These are phyloP conservation scores for Carcina quercana DNA, from an alignment of 2,888 invertebrate genomes.

Conservation along the genomic window DNA sequence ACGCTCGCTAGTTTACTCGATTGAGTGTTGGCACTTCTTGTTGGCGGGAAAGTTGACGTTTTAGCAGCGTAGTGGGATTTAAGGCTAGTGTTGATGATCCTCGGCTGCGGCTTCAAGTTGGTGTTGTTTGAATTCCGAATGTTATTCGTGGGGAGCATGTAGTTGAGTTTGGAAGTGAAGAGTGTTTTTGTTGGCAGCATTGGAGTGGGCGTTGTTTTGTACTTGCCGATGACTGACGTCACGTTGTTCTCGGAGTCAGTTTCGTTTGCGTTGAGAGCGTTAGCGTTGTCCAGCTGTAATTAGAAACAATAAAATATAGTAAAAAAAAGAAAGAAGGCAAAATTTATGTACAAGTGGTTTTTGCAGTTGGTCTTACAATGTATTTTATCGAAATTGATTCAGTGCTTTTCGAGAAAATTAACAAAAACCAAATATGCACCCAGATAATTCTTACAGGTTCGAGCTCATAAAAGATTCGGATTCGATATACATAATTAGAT, in stretches of 20 bases:
- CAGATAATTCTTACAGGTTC: no score
- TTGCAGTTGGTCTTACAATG: no score
- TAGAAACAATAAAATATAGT: not conserved
- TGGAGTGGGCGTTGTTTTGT: conserved; percentile 59
- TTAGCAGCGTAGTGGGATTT: conserved; percentile 58
- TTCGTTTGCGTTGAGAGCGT: conserved; percentile 54
- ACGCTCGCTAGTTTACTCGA: conserved; percentile 37
- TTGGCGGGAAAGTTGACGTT: conserved; percentile 65
- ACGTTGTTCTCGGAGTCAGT: conserved; percentile 63
- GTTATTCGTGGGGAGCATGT: conserved; percentile 66
- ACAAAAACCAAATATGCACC: no score
- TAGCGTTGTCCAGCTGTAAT: conserved; percentile 57
- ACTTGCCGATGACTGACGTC: conserved; percentile 59
- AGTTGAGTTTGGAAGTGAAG: conserved; percentile 59
- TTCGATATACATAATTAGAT: no score
- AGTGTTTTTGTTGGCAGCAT: conserved; percentile 58
- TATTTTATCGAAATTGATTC: no score
- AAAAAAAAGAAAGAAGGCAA: no score
- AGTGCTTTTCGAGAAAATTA: no score
- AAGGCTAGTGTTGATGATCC: conserved; percentile 39
- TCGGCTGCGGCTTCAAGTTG: conserved; percentile 52
- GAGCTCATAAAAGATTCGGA: no score
- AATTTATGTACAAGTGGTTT: no score
- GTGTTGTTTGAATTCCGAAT: conserved; percentile 55
- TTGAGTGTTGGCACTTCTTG: conserved; percentile 58